Base-by-base conservation (phyloP, 2,797 vertebrate genomes). In the Prunella strophiata region DNA sequence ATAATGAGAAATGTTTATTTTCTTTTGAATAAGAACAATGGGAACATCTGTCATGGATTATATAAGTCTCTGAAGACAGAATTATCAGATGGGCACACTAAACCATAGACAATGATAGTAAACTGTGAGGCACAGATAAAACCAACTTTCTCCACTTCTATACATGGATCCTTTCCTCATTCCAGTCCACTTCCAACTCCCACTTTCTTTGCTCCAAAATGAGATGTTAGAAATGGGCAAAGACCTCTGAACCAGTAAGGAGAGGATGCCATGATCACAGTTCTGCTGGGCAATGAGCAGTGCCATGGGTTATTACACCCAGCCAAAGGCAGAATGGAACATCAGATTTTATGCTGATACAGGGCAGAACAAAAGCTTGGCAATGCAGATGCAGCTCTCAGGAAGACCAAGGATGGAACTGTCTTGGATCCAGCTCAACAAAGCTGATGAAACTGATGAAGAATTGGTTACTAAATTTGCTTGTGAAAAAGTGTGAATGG, bases 291-390 rank as follows among this genome's bases (percentile, higher is more conserved):
- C 29, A 61, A 4, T 38, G 48, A 48, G 3, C 16, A 58, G 4
- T 14, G 20, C 4, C 0, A 0, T 27, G 47, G 29, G 3, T 18
- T 42, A 7, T 29, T 25, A 8, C 1, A 2, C 3, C 6, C 27
- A 66, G 45, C 5, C 52, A 65, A 68, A 76, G 13, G 3, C 14
- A 42, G 25, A 27, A 68, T 47, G 19, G 12, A 68, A 38, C 23
- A 13, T 17, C 6, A 27, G 30, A 84, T 55, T 81, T 85, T 36
- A 38, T 21, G 26, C 6, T 76, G 34, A 36, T 13, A 29, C 5
- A 58, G 18, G 11, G 20, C 27, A 81, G 54, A 30, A 47, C 21
- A 84, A 58, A 84, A 75, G 9, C 23, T 48, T 76, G 52, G 38
- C 45, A 67, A 14, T 34, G 40, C 40, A 70, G 22, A 29, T n/a